A percentile compares a stretch with the other conserved stretches of the same genome.
Conservation (phyloP, 2,888 invertebrate genomes). For the Cryptus viduatorius region DNA sequence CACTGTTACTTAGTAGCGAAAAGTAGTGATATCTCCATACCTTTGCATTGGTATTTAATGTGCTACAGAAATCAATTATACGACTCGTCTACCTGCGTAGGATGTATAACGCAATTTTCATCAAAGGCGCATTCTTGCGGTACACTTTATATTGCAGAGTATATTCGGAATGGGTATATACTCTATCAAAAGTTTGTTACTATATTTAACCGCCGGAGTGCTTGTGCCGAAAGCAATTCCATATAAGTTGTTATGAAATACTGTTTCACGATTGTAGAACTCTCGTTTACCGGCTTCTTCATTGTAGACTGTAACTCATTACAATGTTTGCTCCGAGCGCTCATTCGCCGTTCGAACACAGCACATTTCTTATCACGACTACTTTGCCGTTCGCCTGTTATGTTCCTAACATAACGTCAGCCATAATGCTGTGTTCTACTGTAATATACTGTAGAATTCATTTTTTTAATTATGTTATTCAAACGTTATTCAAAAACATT, state of each 20-base stretch:
- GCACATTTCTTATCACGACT: background rate
- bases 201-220: slow-evolving; percentile 1
- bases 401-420: background rate
- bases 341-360: background rate
- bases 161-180: background rate
- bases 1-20: background rate
- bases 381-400: too few species aligned
- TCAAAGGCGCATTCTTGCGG: background rate
- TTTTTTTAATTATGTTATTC: too few species aligned
- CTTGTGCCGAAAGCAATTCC: background rate
- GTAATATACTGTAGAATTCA: background rate
- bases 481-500: too few species aligned
- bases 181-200: slow-evolving; percentile 23
- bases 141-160: background rate
- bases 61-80: slow-evolving; percentile 3
- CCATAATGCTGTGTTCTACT: background rate
- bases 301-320: background rate
- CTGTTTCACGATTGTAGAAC: background rate
- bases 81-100: background rate
- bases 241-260: background rate
- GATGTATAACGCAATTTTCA: background rate
- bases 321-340: background rate
- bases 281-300: background rate
- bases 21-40: background rate
- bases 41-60: background rate